These are phyloP conservation scores for Agrochola macilenta DNA, from an alignment of 2,888 invertebrate genomes.

Conservation along the genomic window DNA sequence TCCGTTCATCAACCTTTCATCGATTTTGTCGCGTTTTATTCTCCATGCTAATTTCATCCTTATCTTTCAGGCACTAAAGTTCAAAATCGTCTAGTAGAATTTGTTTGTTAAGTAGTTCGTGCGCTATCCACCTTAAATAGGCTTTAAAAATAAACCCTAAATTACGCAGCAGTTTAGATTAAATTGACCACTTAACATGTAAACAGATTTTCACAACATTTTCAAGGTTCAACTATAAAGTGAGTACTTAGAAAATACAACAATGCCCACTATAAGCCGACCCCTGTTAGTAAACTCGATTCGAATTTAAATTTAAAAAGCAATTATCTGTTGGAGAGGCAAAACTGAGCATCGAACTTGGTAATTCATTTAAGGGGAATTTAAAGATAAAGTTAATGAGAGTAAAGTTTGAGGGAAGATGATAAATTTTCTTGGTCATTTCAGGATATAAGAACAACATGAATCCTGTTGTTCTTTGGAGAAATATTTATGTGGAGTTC, in stretches of 20 bases:
- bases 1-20: conserved; percentile 74
- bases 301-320: conserved; percentile 33
- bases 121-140: conserved; percentile 45
- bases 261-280: not conserved
- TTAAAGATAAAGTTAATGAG: conserved; percentile 21
- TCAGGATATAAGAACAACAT: conserved; percentile 14
- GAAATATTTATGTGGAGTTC: conserved; percentile 22
- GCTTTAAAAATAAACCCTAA: conserved; percentile 51
- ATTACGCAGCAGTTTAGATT: conserved; percentile 57
- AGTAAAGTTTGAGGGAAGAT: conserved; percentile 7
- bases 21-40: conserved; percentile 67
- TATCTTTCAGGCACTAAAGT: not conserved
- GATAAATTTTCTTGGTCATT: conserved; percentile 33
- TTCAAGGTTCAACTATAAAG: conserved; percentile 25
- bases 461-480: conserved; percentile 21
- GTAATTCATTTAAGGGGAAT: conserved; percentile 21
- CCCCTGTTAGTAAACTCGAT: conserved; percentile 6
- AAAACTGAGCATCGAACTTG: conserved; percentile 31
- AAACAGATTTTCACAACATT: conserved; percentile 39
- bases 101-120: conserved; percentile 28
- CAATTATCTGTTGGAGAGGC: conserved; percentile 24
- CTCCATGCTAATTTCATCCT: conserved; percentile 42
- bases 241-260: not conserved
- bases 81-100: conserved; percentile 8
- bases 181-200: conserved; percentile 46